phyloP scores from a whole-genome alignment of 2,797 vertebrate species.

The Melanotaenia boesemani region DNA sequence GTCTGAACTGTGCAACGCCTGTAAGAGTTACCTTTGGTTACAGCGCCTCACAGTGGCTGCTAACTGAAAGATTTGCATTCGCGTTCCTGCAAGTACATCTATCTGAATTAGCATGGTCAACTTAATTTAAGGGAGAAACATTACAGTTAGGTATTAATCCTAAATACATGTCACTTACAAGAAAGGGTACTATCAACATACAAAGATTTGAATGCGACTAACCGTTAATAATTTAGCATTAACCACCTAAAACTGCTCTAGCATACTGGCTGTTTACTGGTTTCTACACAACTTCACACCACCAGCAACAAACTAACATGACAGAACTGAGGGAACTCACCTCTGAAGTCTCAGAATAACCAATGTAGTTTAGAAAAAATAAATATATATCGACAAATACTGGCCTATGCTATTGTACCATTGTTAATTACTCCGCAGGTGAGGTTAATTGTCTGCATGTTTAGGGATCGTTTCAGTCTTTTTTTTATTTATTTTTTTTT shows the following conservation, averaged over 20 bases:
- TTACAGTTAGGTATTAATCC: neutral
- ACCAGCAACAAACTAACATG: neutral
- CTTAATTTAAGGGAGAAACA: neutral
- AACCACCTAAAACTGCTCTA: neutral
- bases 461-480: neutral
- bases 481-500: too few species aligned
- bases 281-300: neutral
- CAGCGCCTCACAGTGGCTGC: constrained; percentile 54
- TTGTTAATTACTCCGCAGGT: neutral
- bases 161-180: neutral
- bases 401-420: neutral
- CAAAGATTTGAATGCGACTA: too few species aligned
- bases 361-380: neutral
- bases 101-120: neutral
- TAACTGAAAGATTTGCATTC: neutral
- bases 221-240: neutral
- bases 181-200: neutral
- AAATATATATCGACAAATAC: neutral
- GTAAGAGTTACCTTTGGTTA: constrained; percentile 41
- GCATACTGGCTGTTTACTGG: neutral
- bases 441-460: neutral
- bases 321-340: neutral
- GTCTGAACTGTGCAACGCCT: neutral
- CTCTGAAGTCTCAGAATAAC: neutral
- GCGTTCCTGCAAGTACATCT: neutral